Percentiles rank a stretch among this genome's conserved stretches.
Evolutionary conservation across 1,140 invertebrate genomes (phyloP).

Genomic region (Parapsyche elsis): DNA sequence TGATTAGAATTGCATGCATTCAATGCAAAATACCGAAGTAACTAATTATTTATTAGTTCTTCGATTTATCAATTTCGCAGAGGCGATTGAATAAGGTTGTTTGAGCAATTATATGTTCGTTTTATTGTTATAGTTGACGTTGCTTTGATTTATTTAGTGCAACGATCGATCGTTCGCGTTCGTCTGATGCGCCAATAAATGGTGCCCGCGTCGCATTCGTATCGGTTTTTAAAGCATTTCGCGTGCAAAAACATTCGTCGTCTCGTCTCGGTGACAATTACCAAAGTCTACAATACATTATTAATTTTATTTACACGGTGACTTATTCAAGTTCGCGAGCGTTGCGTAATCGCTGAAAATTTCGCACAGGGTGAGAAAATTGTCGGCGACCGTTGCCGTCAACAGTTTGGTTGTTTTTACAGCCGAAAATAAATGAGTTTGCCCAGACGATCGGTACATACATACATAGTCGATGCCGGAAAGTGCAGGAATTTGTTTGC

Average conservation of each 20-base stretch:
- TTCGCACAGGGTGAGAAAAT: background rate
- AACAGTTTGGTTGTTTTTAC: constrained; percentile 25
- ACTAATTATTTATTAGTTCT: too few species aligned
- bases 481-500: constrained; percentile 50
- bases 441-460: constrained; percentile 51
- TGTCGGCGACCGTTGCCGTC: background rate
- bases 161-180: too few species aligned
- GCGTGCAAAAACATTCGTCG: background rate
- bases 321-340: background rate
- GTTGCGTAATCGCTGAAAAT: constrained; percentile 11
- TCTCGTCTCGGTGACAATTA: too few species aligned
- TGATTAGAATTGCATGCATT: background rate
- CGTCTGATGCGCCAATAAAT: too few species aligned
- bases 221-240: too few species aligned
- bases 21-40: background rate
- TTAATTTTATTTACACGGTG: background rate
- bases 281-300: background rate
- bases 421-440: constrained; percentile 45
- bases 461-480: constrained; percentile 39
- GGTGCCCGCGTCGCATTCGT: too few species aligned
- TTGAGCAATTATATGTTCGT: too few species aligned
- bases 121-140: too few species aligned
- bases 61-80: too few species aligned
- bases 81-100: too few species aligned
- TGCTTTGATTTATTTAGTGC: too few species aligned